Evolutionary conservation across 2,797 vertebrate genomes (phyloP).

Genomic region (Tamandua tetradactyla): DNA sequence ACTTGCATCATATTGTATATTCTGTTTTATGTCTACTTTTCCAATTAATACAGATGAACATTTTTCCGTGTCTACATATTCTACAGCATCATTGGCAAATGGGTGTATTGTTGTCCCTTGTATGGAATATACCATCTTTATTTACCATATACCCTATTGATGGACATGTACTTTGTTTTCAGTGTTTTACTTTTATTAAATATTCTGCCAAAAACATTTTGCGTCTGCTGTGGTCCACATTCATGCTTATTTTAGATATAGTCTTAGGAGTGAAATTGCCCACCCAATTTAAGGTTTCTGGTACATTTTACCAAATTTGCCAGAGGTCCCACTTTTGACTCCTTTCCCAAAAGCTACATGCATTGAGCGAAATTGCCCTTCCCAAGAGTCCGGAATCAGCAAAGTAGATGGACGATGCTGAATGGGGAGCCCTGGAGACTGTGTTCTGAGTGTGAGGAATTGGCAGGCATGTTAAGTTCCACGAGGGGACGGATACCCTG

Average conservation of each 20-base stretch:
- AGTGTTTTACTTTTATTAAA: not conserved
- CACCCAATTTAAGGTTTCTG: not conserved
- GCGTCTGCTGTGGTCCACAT: not conserved
- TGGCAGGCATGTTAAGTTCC: not conserved
- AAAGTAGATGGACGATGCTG: not conserved
- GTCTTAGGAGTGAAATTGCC: not conserved
- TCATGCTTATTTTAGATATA: not conserved
- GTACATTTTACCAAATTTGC: not conserved
- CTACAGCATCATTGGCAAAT: not conserved
- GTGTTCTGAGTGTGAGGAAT: accelerated
- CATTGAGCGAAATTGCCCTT: not conserved
- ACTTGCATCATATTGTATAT: not conserved
- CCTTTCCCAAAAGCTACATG: not conserved
- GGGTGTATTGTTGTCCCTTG: not conserved
- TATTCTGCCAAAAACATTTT: not conserved
- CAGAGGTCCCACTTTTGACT: not conserved
- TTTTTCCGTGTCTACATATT: not conserved
- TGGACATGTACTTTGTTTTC: not conserved
- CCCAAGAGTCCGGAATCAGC: not conserved
- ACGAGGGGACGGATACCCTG: not conserved
- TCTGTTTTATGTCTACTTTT: slow-evolving; percentile 1
- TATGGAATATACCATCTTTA: not conserved
- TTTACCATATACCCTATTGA: not conserved
- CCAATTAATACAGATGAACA: not conserved
- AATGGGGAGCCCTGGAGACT: not conserved